Evolutionary conservation across 2,113 vertebrate genomes (phyloP), one percentile per base, ranked within the genome.

Genomic region (Heterotis niloticus): DNA sequence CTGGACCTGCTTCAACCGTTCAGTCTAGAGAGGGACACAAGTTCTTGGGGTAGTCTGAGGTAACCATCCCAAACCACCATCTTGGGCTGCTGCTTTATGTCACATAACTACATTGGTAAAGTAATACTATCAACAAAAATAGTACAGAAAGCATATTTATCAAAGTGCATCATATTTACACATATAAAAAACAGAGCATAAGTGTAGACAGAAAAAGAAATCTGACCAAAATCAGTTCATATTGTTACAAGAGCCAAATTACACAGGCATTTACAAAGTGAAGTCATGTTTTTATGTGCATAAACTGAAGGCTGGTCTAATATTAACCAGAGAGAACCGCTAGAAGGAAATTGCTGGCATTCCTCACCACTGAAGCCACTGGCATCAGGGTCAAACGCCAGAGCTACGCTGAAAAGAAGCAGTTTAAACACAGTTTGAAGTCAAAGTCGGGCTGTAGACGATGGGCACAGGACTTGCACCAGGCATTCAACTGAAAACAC

Each of bases 291-390:
- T 23, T 18, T 20, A 64, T 51, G 65, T 51, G 78, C 78, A 80
- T 44, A 77, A 81, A 76, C 78, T 81, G 44, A 54, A 23, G 23
- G 70, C 76, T 76, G 65, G 82, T 81, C 80, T 87, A 85, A 83
- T 87, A 86, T 88, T 87, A 87, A 85, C 87, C 83, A 52, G 81
- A 28, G 73, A 82, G 87, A 88, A 91, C 88, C 89, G 83, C 88
- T 84, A 85, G 89, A 84, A 93, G 92, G 93, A 90, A 92, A 95
- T 94, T 89, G 90, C 91, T 94, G 89, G 88, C 92, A 96, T 96
- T 95, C 94, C 92, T 93, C 85, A 84, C 90, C 81, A 84, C 89
- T 90, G 91, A 91, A 93, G 92, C 90, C 90, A 90, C 85, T 86
- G 88, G 88, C 87, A 88, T 87, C 90, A 87, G 88, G 88, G 85